phyloP scores from a whole-genome alignment of 2,888 invertebrate genomes.

The Caenorhabditis macrosperma region DNA sequence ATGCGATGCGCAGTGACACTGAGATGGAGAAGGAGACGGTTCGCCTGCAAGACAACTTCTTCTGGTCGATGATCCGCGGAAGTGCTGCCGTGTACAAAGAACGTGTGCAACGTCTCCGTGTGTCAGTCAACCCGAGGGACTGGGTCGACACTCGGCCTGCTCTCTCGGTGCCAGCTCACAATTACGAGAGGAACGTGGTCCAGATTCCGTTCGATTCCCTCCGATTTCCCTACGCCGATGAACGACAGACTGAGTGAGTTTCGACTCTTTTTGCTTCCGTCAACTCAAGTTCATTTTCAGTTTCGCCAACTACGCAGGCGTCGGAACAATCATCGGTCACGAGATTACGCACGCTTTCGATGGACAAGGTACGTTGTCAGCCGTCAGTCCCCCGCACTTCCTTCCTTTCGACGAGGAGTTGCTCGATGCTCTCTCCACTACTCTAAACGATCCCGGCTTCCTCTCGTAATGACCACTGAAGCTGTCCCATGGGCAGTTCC shows the following conservation, averaged over 20 bases:
- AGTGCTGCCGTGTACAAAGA: conserved; percentile 56
- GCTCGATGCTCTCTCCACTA: background rate
- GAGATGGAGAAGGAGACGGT: conserved; percentile 63
- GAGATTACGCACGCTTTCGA: conserved; percentile 67
- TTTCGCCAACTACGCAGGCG: conserved; percentile 63
- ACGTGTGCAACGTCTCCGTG: conserved; percentile 46
- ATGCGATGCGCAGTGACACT: conserved; percentile 53
- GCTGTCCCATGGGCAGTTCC: conserved; percentile 16
- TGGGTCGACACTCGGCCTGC: conserved; percentile 66
- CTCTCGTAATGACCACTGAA: conserved; percentile 31
- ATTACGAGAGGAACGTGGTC: conserved; percentile 64
- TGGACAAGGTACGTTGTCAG: conserved; percentile 57
- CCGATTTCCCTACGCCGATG: conserved; percentile 56
- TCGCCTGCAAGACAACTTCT: conserved; percentile 44
- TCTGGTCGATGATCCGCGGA: conserved; percentile 65
- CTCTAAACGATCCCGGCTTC: conserved; percentile 42
- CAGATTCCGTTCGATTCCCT: conserved; percentile 63
- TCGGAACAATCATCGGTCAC: conserved; percentile 62
- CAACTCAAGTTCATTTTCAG: conserved; percentile 30
- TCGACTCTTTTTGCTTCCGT: background rate
- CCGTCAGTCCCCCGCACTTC: conserved; percentile 12
- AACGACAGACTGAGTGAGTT: conserved; percentile 61
- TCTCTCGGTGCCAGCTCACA: conserved; percentile 60
- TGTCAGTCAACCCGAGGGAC: conserved; percentile 55
- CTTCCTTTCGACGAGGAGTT: background rate